These are phyloP conservation scores for Drosophila sechellia DNA, from an alignment of 1,140 invertebrate genomes.

Conservation along the genomic window DNA sequence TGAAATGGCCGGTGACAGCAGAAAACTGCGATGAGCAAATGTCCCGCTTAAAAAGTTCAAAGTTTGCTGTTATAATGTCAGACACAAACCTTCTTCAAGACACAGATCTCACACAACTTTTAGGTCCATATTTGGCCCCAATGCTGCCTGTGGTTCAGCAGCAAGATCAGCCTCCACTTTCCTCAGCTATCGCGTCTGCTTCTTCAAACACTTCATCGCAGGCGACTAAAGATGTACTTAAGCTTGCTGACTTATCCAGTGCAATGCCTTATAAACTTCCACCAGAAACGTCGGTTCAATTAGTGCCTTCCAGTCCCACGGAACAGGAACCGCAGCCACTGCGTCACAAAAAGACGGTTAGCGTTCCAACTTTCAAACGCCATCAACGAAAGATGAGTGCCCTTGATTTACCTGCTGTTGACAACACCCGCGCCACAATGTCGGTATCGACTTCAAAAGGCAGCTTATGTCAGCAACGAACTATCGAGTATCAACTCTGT, in stretches of 20 bases:
- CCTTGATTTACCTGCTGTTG: slow-evolving; percentile 17
- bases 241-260: slow-evolving; percentile 55
- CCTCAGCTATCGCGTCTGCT: neutral
- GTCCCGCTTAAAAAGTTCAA: slow-evolving; percentile 69
- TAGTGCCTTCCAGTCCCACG: slow-evolving; percentile 75
- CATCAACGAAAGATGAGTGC: slow-evolving; percentile 41
- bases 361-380: slow-evolving; percentile 32
- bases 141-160: slow-evolving; percentile 62
- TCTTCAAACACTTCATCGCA: slow-evolving; percentile 29
- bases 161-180: slow-evolving; percentile 33
- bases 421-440: neutral
- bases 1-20: slow-evolving; percentile 76
- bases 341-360: slow-evolving; percentile 10
- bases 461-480: slow-evolving; percentile 60
- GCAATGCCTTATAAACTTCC: slow-evolving; percentile 79
- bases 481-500: slow-evolving; percentile 57
- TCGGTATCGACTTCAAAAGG: slow-evolving; percentile 37
- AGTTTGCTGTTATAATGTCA: slow-evolving; percentile 76
- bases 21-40: slow-evolving; percentile 74
- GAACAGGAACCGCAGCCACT: slow-evolving; percentile 42
- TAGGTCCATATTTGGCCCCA: slow-evolving; percentile 74
- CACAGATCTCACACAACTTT: slow-evolving; percentile 77
- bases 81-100: slow-evolving; percentile 80
- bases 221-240: slow-evolving; percentile 17
- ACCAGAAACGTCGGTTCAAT: slow-evolving; percentile 79